Conservation (phyloP, 2,113 vertebrate species). For the Spermophilus dauricus region DNA sequence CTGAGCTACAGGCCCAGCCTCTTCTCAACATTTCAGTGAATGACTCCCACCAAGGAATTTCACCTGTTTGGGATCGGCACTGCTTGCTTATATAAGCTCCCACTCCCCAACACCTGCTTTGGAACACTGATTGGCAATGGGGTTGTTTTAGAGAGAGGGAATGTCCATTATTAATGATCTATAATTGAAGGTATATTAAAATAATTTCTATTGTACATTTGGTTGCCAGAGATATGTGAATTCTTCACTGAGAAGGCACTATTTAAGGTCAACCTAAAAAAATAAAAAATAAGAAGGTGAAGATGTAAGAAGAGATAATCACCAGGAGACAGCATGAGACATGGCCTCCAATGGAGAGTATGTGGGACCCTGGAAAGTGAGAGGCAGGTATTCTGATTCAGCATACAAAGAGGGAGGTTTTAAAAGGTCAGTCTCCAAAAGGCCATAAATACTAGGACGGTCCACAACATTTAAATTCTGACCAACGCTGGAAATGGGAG, state of each 20-base stretch:
- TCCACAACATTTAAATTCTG: neutral
- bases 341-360: neutral
- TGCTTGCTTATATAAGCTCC: neutral
- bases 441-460: neutral
- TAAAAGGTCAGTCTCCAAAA: neutral
- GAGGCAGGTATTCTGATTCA: neutral
- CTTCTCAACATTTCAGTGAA: neutral
- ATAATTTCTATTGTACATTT: neutral
- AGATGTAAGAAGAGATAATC: neutral
- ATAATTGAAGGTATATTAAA: neutral
- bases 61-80: too few species aligned
- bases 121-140: neutral
- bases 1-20: too few species aligned
- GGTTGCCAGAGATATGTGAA: neutral
- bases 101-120: neutral
- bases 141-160: neutral
- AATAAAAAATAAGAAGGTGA: neutral
- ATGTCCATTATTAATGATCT: neutral
- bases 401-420: neutral
- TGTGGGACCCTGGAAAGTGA: neutral
- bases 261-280: neutral
- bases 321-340: neutral
- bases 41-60: neutral
- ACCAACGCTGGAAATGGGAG: neutral
- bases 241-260: neutral